A percentile compares a stretch with the other conserved stretches of the same genome.
phyloP scores from a whole-genome alignment of 2,797 vertebrate genomes.

The Lepidocolaptes lacrymiger region DNA sequence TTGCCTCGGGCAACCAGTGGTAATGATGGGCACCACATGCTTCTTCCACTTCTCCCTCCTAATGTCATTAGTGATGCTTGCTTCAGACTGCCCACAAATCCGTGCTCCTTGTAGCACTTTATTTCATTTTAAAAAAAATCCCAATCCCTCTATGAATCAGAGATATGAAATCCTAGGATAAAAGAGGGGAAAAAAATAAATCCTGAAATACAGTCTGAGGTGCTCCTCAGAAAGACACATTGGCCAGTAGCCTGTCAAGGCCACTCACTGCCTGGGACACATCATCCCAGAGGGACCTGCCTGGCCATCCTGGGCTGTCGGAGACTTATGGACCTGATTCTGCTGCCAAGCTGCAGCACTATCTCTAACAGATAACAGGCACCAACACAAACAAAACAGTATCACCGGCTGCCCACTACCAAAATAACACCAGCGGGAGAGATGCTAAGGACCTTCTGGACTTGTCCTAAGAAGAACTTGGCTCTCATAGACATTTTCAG shows the following conservation, averaged over 20 bases:
- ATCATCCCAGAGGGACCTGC: neutral
- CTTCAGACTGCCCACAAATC: neutral
- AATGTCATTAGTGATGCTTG: neutral
- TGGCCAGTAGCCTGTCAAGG: neutral
- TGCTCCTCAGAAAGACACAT: neutral
- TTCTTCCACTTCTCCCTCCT: neutral
- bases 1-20: neutral
- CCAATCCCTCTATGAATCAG: neutral
- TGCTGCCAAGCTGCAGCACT: neutral
- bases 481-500: neutral
- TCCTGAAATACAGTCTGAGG: neutral
- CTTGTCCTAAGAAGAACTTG: neutral
- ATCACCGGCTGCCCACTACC: neutral
- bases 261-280: neutral
- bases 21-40: accelerated
- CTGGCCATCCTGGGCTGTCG: accelerated
- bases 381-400: neutral
- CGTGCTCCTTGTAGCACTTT: neutral
- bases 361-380: neutral
- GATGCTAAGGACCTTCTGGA: neutral
- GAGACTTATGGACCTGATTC: neutral
- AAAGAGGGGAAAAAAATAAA: neutral
- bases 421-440: neutral
- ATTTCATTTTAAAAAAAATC: neutral
- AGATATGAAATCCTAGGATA: neutral